A percentile compares a stretch with the other conserved stretches of the same genome.
Evolutionary conservation across 2,888 invertebrate genomes (phyloP).

Genomic region (Ochlodes sylvanus): DNA sequence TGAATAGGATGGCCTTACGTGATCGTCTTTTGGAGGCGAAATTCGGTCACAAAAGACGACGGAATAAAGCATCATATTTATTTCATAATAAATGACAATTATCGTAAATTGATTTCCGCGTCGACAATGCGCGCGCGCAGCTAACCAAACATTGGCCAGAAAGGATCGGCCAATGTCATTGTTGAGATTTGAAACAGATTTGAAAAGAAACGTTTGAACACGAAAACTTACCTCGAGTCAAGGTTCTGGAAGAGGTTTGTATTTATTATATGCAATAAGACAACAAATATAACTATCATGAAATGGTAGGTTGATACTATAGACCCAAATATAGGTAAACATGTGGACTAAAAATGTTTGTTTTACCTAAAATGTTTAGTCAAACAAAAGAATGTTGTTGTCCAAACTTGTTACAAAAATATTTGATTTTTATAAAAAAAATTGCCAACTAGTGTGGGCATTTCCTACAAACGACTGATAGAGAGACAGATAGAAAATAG

Average conservation of each 20-base stretch:
- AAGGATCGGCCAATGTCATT: constrained; percentile 79
- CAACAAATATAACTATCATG: constrained; percentile 66
- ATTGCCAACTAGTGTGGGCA: no score
- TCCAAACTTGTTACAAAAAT: no score
- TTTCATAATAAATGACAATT: constrained; percentile 85
- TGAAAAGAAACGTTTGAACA: constrained; percentile 55
- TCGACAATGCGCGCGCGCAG: constrained; percentile 81
- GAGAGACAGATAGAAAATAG: no score
- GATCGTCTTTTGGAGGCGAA: constrained; percentile 65
- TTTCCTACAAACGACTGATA: no score
- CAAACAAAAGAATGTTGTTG: background rate
- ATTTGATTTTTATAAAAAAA: no score
- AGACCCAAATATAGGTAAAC: background rate
- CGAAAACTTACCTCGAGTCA: constrained; percentile 49
- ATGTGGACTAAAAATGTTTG: background rate
- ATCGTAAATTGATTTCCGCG: constrained; percentile 81
- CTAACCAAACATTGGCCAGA: constrained; percentile 89
- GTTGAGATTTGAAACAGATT: constrained; percentile 57
- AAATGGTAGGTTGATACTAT: background rate
- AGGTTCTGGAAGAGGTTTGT: constrained; percentile 62
- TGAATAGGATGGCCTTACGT: constrained; percentile 56
- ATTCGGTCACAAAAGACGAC: constrained; percentile 59
- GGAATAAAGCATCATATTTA: constrained; percentile 82
- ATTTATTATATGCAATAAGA: constrained; percentile 65
- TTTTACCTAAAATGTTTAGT: background rate